Evolutionary conservation across 2,797 vertebrate genomes (phyloP), one percentile per base, ranked within the genome.

Genomic region (Epinephelus awoara): DNA sequence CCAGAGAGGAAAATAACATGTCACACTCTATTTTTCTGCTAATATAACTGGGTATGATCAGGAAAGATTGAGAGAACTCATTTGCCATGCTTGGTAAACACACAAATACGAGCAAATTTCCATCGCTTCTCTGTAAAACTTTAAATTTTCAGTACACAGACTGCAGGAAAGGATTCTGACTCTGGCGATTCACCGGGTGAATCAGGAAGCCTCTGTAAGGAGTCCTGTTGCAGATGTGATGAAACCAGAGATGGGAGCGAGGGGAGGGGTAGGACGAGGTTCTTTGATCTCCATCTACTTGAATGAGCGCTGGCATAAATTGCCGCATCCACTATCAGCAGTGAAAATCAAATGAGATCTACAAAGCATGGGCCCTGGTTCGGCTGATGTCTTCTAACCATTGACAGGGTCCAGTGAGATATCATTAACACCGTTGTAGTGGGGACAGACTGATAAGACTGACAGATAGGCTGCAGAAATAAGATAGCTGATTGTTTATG

Each of bases 261-360:
- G 79, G 65, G 79, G 88, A 79, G 76, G 78, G 66, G 64, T 15
- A 50, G 51, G 63, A 77, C 27, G 14, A 75, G 79, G 29, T 58
- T 79, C 88, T 93, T 94, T 94, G 91, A 94, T 94, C 92, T 94
- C 79, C 88, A 76, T 83, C 85, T 82, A 80, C 86, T 93, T 87
- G 87, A 91, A 91, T 89, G 90, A 93, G 88, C 77, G 15, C 81
- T 83, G 91, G 85, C 91, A 89, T 90, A 93, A 92, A 93, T 91
- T 90, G 88, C 84, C 4, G 52, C 87, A 86, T 92, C 86, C 79
- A 82, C 90, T 92, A 93, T 94, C 93, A 86, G 85, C 79, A 72
- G 76, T 66, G 85, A 91, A 86, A 94, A 94, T 94, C 92, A 93
- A 92, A 94, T 93, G 90, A 92, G 90, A 93, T 93, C 91, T 92